A percentile compares a stretch with the other conserved stretches of the same genome.
These are phyloP conservation scores for Sebastes hubbsi DNA, from an alignment of 2,797 vertebrate genomes.

Conservation along the genomic window DNA sequence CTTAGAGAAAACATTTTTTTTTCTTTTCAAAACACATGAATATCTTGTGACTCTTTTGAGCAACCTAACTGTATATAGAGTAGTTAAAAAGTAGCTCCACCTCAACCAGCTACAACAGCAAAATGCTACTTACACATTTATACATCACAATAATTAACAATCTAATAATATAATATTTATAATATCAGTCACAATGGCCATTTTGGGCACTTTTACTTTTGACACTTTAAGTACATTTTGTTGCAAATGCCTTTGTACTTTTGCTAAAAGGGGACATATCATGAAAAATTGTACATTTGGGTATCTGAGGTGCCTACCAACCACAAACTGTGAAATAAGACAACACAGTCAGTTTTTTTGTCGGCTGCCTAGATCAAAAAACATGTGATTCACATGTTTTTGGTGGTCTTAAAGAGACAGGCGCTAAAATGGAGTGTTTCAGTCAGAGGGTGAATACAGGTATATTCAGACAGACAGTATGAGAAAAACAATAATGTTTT, in stretches of 20 bases:
- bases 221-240: neutral
- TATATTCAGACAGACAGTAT: neutral
- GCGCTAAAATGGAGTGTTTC: neutral
- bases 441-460: neutral
- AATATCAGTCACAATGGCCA: neutral
- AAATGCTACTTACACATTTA: neutral
- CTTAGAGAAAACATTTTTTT: neutral
- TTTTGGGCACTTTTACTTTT: neutral
- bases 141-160: neutral
- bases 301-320: no score
- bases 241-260: neutral
- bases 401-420: no score
- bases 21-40: neutral
- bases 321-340: no score
- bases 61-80: neutral
- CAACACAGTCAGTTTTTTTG: no score
- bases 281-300: no score
- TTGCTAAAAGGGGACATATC: no score
- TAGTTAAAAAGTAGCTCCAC: neutral
- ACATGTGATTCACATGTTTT: no score
- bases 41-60: neutral
- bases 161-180: neutral
- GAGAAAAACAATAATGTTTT: neutral
- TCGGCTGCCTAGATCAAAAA: no score
- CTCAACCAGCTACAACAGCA: neutral